Conservation (phyloP, 2,888 invertebrate genomes). For the Argyresthia albistria region DNA sequence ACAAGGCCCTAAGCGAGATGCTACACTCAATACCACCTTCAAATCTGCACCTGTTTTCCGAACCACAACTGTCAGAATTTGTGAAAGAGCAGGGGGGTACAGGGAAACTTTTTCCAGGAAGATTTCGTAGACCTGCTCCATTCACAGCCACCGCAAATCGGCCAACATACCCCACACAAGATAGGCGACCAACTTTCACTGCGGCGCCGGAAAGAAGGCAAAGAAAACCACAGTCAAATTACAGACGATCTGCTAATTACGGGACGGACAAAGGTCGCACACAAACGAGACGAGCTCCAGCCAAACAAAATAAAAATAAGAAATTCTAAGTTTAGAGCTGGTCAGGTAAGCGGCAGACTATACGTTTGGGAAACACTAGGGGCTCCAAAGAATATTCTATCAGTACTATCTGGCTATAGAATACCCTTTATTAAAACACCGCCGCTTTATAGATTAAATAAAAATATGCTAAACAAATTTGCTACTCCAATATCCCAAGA, state of each 20-base stretch:
- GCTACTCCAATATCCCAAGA: background rate
- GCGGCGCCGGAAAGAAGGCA: no score
- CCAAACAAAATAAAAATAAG: background rate
- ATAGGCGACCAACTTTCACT: no score
- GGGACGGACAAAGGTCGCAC: background rate
- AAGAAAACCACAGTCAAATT: no score
- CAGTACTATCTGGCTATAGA: background rate
- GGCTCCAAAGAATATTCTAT: background rate
- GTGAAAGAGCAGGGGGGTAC: conserved; percentile 13
- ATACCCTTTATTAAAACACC: background rate
- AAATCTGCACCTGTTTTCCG: conserved; percentile 10
- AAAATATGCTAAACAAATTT: background rate
- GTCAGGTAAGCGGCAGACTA: background rate
- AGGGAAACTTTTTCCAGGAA: conserved; percentile 11
- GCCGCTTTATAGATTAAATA: background rate
- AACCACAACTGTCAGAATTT: conserved; percentile 9
- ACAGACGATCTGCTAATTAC: background rate
- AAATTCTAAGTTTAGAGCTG: background rate
- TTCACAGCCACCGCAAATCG: no score
- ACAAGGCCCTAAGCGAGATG: conserved; percentile 8
- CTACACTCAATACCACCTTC: conserved; percentile 15
- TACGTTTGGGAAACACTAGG: background rate
- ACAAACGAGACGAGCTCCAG: background rate
- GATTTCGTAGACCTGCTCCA: background rate
- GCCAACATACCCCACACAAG: no score